Percentiles rank a stretch among this genome's conserved stretches.
phyloP scores from a whole-genome alignment of 1,140 invertebrate genomes.

The Rhysida immarginata region DNA sequence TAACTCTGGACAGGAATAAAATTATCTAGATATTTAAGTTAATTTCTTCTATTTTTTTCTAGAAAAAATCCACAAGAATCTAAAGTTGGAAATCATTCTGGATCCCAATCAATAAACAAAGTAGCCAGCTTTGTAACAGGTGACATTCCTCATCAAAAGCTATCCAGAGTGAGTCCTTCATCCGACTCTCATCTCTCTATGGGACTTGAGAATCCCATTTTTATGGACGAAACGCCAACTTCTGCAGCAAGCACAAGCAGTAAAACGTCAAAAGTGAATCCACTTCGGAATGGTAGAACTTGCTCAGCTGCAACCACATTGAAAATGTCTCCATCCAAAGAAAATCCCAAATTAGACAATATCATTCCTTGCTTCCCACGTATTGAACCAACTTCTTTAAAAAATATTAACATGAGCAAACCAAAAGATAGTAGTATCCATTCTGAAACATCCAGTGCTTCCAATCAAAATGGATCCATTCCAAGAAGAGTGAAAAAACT shows the following conservation, averaged over 20 bases:
- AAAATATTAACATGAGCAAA: not conserved
- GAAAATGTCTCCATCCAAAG: not conserved
- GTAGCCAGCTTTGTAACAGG: constrained; percentile 17
- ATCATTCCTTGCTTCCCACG: not conserved
- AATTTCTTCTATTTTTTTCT: not conserved
- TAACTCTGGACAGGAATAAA: too few relatives aligned
- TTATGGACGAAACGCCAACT: constrained; percentile 1
- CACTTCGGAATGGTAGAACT: not conserved
- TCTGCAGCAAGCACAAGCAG: constrained; percentile 1
- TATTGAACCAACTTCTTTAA: not conserved
- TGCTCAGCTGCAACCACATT: not conserved
- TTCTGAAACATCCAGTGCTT: not conserved
- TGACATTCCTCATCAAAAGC: constrained; percentile 7
- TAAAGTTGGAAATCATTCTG: too few relatives aligned
- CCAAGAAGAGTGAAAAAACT: constrained; percentile 50
- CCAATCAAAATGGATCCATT: constrained; percentile 32
- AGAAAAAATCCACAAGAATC: too few relatives aligned
- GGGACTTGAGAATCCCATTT: constrained; percentile 20
- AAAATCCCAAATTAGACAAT: not conserved
- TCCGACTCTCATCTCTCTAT: not conserved
- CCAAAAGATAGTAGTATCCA: too few relatives aligned
- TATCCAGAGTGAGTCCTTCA: not conserved
- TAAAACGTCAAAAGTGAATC: not conserved
- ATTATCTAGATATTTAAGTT: not conserved
- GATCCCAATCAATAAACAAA: constrained; percentile 19